These are phyloP conservation scores for Cosmia trapezina DNA, from an alignment of 2,888 invertebrate genomes.

Conservation along the genomic window DNA sequence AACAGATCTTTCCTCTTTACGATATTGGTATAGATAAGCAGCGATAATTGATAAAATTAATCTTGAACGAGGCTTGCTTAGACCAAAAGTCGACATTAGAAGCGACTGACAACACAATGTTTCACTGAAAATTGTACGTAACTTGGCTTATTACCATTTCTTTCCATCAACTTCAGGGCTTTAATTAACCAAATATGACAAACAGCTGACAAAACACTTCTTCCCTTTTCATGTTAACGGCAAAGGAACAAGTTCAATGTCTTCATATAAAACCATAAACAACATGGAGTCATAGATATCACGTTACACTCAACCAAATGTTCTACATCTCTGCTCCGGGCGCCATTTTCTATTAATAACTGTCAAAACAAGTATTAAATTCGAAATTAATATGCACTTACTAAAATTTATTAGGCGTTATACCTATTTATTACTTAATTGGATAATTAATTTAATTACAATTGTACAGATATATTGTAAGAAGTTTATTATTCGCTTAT, in stretches of 20 bases:
- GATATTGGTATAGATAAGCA: no score
- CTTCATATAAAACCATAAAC: slow-evolving; percentile 29
- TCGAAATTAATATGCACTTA: slow-evolving; percentile 49
- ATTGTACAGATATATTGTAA: slow-evolving; percentile 3
- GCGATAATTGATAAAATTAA: neutral
- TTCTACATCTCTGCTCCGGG: slow-evolving; percentile 34
- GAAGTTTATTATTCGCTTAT: slow-evolving; percentile 17
- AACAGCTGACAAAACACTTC: slow-evolving; percentile 27
- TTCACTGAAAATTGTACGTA: neutral
- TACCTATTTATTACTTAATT: slow-evolving; percentile 34
- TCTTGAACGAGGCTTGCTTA: neutral
- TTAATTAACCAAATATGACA: neutral
- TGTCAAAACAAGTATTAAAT: slow-evolving; percentile 56
- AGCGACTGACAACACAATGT: neutral
- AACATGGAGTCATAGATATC: slow-evolving; percentile 40
- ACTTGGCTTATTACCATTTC: neutral
- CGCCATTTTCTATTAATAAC: slow-evolving; percentile 54
- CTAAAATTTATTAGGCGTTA: slow-evolving; percentile 28
- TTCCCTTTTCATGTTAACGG: neutral
- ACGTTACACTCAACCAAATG: slow-evolving; percentile 50
- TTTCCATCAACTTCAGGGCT: neutral
- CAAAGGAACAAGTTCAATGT: slow-evolving; percentile 48
- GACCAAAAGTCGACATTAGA: neutral
- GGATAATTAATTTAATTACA: slow-evolving; percentile 32
- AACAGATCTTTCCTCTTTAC: no score